Percentiles rank a stretch among this genome's conserved stretches.
Conservation (phyloP, 2,797 vertebrate species). For the Anguilla megastoma region DNA sequence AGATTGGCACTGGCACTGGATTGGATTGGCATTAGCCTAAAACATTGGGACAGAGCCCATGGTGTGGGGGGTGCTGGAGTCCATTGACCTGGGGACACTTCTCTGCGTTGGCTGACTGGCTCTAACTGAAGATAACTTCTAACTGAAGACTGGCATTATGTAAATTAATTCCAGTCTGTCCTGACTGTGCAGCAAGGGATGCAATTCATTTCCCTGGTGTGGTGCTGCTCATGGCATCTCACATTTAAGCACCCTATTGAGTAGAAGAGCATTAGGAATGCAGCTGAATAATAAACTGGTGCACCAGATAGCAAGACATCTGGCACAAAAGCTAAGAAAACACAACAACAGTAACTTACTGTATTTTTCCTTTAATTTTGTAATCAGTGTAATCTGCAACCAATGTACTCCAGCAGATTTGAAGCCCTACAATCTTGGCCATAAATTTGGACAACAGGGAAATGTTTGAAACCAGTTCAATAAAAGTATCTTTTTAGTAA, state of each 20-base stretch:
- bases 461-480: neutral
- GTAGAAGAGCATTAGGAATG: constrained; percentile 43
- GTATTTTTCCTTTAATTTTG: neutral
- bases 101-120: neutral
- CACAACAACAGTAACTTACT: neutral
- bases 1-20: neutral
- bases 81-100: neutral
- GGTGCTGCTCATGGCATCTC: constrained; percentile 12
- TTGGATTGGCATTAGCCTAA: neutral
- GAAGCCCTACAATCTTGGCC: neutral
- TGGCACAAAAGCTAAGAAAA: constrained; percentile 10
- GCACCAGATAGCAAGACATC: constrained; percentile 29
- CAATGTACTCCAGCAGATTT: neutral
- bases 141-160: neutral
- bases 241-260: constrained; percentile 36
- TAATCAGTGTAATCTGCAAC: neutral
- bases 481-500: neutral
- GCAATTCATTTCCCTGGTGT: neutral
- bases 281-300: constrained; percentile 28
- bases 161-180: neutral
- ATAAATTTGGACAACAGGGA: neutral
- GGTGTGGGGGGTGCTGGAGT: neutral
- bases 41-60: neutral
- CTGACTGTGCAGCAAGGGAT: neutral
- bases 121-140: neutral